A percentile compares a stretch with the other conserved stretches of the same genome.
Evolutionary conservation across 2,888 invertebrate genomes (phyloP).

Genomic region (Tuberolachnus salignus): DNA sequence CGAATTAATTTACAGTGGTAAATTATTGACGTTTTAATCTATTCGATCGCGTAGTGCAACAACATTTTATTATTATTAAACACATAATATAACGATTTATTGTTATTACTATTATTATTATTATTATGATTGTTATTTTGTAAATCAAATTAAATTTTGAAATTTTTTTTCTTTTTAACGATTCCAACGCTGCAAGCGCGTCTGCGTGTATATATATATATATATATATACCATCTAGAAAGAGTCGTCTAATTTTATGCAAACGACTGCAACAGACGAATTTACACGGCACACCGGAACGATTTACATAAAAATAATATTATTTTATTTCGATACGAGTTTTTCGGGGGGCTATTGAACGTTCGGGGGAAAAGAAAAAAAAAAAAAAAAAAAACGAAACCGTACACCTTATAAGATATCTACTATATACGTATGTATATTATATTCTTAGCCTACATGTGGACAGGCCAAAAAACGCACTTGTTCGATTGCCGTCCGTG

Average conservation of each 20-base stretch:
- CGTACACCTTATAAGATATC: too few relatives aligned
- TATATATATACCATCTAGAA: too few relatives aligned
- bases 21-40: too few relatives aligned
- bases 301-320: slow-evolving; percentile 41
- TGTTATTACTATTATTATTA: too few relatives aligned
- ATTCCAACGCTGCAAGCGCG: neutral
- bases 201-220: too few relatives aligned
- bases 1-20: too few relatives aligned
- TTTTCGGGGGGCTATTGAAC: slow-evolving; percentile 25
- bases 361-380: too few relatives aligned
- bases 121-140: slow-evolving; percentile 8
- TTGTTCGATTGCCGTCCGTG: neutral
- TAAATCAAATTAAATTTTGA: neutral
- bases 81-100: too few relatives aligned
- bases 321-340: slow-evolving; percentile 42
- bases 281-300: slow-evolving; percentile 39
- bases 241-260: slow-evolving; percentile 31
- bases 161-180: slow-evolving; percentile 22
- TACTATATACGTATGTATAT: neutral
- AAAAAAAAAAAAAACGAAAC: neutral
- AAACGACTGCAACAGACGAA: slow-evolving; percentile 18
- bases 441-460: neutral
- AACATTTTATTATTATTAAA: too few relatives aligned
- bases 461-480: neutral
- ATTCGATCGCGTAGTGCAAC: too few relatives aligned